These are phyloP conservation scores for Sycobia sp. DNA, from an alignment of 1,140 invertebrate genomes.

Conservation along the genomic window DNA sequence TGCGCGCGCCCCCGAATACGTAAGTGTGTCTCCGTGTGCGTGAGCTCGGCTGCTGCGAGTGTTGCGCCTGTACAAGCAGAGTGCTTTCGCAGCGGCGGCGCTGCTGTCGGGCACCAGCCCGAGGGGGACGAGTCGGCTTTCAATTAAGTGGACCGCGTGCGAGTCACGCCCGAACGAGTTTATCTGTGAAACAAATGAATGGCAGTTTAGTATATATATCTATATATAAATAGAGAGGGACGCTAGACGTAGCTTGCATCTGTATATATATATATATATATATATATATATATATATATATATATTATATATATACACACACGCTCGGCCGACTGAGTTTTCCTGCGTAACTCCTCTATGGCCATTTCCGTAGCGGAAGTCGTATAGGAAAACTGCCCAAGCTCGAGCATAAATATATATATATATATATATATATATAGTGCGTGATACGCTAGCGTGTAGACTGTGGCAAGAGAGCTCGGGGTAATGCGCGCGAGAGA, in stretches of 20 bases:
- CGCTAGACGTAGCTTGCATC: no score
- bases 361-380: conserved; percentile 27
- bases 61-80: not conserved
- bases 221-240: no score
- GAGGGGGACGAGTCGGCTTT: conserved; percentile 40
- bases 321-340: no score
- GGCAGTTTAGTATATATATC: conserved; percentile 36
- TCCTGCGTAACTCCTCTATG: no score
- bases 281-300: no score
- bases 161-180: conserved; percentile 36
- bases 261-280: no score
- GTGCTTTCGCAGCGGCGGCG: not conserved
- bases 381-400: conserved; percentile 28
- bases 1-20: no score
- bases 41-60: no score
- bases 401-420: no score
- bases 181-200: conserved; percentile 52
- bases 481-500: not conserved
- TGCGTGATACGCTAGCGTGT: not conserved
- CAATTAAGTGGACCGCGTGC: conserved; percentile 39
- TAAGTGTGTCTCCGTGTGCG: no score
- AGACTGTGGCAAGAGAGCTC: not conserved
- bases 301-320: no score
- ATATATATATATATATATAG: no score
- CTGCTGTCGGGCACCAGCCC: conserved; percentile 22